Evolutionary conservation across 2,113 vertebrate genomes (phyloP).

Genomic region (Trichomycterus rosablanca): DNA sequence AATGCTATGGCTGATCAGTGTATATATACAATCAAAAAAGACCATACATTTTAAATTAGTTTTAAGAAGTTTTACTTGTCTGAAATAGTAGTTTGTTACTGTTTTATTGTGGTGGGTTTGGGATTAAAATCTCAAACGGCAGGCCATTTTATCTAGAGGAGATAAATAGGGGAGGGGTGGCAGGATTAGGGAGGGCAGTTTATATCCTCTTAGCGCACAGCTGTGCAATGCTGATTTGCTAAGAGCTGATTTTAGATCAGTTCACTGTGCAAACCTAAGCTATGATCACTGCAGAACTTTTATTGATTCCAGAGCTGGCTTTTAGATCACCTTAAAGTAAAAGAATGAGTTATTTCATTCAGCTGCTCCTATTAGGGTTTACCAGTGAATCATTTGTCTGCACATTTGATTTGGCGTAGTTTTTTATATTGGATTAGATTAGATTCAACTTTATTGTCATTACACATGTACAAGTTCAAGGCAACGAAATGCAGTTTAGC

Average conservation of each 20-base stretch:
- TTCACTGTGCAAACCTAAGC: neutral
- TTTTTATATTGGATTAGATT: no score
- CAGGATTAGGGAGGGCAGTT: slow-evolving; percentile 30
- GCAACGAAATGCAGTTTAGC: no score
- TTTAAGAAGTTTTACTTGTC: no score
- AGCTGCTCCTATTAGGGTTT: no score
- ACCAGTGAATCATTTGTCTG: no score
- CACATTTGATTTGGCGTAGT: no score
- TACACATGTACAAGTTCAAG: no score
- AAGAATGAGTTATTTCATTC: neutral
- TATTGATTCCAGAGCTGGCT: neutral
- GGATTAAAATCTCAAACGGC: slow-evolving; percentile 60
- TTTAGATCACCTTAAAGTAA: slow-evolving; percentile 17
- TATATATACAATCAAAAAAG: no score
- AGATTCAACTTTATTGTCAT: no score
- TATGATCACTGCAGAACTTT: neutral
- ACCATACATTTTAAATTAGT: no score
- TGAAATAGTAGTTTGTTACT: slow-evolving; percentile 44
- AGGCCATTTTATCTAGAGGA: slow-evolving; percentile 16
- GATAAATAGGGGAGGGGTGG: slow-evolving; percentile 11
- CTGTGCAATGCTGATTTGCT: slow-evolving; percentile 20
- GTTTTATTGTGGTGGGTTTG: slow-evolving; percentile 53
- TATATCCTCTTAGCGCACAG: slow-evolving; percentile 38
- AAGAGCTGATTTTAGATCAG: slow-evolving; percentile 14
- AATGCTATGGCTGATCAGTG: no score